Conservation (phyloP, 1,140 invertebrate genomes). For the Cotesia vestalis region DNA sequence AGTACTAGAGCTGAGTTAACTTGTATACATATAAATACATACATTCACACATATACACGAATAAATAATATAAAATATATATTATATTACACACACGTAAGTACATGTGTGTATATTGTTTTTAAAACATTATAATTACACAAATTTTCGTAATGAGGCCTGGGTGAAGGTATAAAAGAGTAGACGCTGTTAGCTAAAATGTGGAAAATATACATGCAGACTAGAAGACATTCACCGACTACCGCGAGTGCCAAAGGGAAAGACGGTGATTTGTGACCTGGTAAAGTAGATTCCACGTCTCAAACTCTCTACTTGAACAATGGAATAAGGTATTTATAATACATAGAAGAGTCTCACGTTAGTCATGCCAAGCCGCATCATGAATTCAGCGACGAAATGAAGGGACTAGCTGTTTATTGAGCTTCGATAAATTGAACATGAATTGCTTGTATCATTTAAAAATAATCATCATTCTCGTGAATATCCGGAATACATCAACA, state of each 20-base stretch:
- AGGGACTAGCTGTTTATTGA: neutral
- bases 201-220: neutral
- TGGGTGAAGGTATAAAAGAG: slow-evolving; percentile 3
- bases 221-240: neutral
- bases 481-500: slow-evolving; percentile 8
- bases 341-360: neutral
- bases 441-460: neutral
- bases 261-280: slow-evolving; percentile 5
- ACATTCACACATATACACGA: too few species aligned
- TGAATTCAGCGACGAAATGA: neutral
- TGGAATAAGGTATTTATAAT: neutral
- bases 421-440: neutral
- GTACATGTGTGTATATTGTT: neutral
- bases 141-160: slow-evolving; percentile 11
- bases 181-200: slow-evolving; percentile 1
- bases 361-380: neutral
- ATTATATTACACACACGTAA: too few species aligned
- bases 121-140: neutral
- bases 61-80: too few species aligned
- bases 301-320: neutral
- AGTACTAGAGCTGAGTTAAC: too few species aligned
- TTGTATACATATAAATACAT: too few species aligned
- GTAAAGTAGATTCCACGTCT: neutral
- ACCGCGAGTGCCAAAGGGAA: neutral
- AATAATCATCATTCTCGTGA: slow-evolving; percentile 2